Conservation (phyloP, 2,113 vertebrate species). For the Ellobius talpinus region DNA sequence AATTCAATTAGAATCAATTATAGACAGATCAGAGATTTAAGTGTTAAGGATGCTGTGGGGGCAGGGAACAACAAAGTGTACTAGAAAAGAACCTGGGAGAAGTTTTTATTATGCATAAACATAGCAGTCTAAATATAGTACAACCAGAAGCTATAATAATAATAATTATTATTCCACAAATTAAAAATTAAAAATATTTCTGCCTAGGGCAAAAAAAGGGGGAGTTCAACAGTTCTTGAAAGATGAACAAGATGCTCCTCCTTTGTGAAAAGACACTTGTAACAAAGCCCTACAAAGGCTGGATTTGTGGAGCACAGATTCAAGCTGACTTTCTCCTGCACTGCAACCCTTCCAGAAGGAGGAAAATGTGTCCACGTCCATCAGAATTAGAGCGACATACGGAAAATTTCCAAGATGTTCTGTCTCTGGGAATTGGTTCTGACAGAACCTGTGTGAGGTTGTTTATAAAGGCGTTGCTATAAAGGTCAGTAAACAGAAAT, state of each 20-base stretch:
- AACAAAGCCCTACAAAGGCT: neutral
- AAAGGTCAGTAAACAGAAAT: neutral
- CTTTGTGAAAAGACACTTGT: accelerated
- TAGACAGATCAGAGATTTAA: neutral
- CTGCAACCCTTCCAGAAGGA: neutral
- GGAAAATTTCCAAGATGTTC: too few relatives aligned
- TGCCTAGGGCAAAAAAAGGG: neutral
- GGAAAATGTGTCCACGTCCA: neutral
- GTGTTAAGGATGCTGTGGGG: too few relatives aligned
- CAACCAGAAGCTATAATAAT: neutral
- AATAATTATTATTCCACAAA: neutral
- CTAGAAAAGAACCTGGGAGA: neutral
- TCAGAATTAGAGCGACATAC: neutral
- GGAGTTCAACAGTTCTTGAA: neutral
- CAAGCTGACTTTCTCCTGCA: neutral
- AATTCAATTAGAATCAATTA: neutral
- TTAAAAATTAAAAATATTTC: neutral
- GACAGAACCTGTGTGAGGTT: neutral
- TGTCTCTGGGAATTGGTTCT: neutral
- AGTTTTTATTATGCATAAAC: neutral
- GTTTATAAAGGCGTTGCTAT: neutral
- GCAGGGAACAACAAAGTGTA: neutral
- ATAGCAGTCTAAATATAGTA: neutral
- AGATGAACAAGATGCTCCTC: neutral
- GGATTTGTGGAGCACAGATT: too few relatives aligned